Percentiles rank a stretch among this genome's conserved stretches.
phyloP scores from a whole-genome alignment of 2,797 vertebrate genomes.

The Eospalax fontanierii region DNA sequence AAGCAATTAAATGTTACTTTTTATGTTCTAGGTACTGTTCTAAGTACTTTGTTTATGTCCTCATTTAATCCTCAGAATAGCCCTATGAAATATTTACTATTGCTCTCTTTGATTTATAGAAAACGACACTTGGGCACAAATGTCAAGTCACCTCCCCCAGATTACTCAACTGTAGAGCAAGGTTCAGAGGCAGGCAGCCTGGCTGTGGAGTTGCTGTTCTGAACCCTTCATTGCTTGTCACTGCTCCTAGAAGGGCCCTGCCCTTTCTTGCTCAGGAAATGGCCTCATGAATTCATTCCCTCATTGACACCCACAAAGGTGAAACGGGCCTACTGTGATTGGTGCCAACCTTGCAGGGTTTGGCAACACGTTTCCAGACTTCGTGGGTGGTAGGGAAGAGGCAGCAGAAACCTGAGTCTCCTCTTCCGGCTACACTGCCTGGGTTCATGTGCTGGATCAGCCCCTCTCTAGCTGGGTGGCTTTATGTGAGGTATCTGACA shows the following conservation, averaged over 20 bases:
- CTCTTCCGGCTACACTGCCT: neutral
- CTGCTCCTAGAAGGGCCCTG: neutral
- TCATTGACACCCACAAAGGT: neutral
- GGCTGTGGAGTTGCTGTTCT: neutral
- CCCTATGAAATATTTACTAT: conserved; percentile 26
- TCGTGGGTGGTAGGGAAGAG: neutral
- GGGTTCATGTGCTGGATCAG: neutral
- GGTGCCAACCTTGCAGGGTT: neutral
- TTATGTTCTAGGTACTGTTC: neutral
- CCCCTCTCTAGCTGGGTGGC: neutral
- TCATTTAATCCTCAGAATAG: conserved; percentile 36
- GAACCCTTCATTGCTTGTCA: neutral
- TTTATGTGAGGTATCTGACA: neutral
- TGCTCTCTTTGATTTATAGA: conserved; percentile 47
- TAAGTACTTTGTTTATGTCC: conserved; percentile 60
- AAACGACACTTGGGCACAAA: neutral
- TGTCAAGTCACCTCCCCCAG: neutral
- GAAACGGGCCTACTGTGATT: neutral
- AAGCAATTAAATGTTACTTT: conserved; percentile 27
- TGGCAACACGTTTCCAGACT: neutral
- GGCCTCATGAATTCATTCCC: neutral
- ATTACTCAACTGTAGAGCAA: neutral
- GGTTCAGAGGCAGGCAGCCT: neutral
- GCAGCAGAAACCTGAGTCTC: neutral
- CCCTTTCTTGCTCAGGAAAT: conserved; percentile 31